Base-by-base conservation (phyloP, 1,140 invertebrate species). In the Drosophila pectinifera region DNA sequence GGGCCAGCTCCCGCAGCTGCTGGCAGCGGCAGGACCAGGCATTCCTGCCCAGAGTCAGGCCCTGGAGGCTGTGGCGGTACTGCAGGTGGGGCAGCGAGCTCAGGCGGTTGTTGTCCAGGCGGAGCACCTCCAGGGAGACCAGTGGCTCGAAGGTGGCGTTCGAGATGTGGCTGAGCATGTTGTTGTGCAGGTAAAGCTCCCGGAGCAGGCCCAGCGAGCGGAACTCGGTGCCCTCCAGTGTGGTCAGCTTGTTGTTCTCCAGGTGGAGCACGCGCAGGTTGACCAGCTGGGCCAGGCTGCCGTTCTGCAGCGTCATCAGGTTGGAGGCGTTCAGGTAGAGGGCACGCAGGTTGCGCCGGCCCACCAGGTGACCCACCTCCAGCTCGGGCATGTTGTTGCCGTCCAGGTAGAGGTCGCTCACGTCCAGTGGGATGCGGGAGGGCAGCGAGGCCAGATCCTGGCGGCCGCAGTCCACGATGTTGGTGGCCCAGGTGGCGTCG, bases 11-110 rank as follows among this genome's bases (percentile, higher is more conserved):
- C 89, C 97, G 96, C 58, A 98, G 93, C 92, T 97, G 98, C 86
- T 96, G 95, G 93, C 97, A 98, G 53, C 96, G 95, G 88, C 97
- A 98, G 5, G 96, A 96, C 97, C 97, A 98, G 16, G 95, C 94
- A 91, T 98, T 98, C 68, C 95, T 94, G 1, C 95, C 95, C 4
- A 98, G 93, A 1, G 95, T 95, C 38, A 98, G 82, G 70, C 96
- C 95, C 69, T 94, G 94, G 58, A 98, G 93, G 10, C 94, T 93
- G 43, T 82, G 79, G 36, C 85, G 78, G 36, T 91, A 90, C 55
- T 84, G 79, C 53, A 92, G 62, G 38, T 80, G 70, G 10, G 80
- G 93, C 63, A 93, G 88, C 39, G 95, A 95, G 39, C 95, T 94
- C 53, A 98, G 93, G 45, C 94, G 95, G 93, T 98, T 98, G 59